Conservation (phyloP, 2,888 invertebrate genomes). For the Ectobius pallidus region DNA sequence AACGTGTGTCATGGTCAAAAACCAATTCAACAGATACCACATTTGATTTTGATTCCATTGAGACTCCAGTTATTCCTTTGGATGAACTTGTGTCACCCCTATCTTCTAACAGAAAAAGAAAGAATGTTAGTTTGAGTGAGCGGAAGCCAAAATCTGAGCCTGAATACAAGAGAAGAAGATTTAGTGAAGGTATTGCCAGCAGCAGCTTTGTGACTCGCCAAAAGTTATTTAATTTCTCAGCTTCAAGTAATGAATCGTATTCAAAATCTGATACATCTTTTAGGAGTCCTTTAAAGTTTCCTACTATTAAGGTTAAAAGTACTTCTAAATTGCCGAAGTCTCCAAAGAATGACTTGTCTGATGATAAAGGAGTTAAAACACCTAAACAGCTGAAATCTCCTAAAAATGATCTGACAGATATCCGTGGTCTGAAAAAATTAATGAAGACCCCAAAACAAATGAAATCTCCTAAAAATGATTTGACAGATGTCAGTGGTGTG, state of each 20-base stretch:
- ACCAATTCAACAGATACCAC: background rate
- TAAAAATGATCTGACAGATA: conserved; percentile 52
- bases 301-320: no score
- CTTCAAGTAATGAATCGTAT: no score
- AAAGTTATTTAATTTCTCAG: no score
- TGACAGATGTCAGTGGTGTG: conserved; percentile 47
- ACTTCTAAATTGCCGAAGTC: no score
- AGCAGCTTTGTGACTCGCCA: no score
- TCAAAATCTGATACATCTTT: no score
- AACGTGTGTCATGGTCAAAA: background rate
- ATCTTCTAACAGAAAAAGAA: conserved; percentile 2
- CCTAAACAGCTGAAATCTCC: conserved; percentile 51
- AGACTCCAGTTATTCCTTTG: conserved; percentile 33
- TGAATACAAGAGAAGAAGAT: background rate
- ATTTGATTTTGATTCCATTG: conserved; percentile 38
- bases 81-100: conserved; percentile 37
- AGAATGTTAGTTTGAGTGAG: background rate
- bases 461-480: conserved; percentile 49
- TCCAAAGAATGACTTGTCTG: conserved; percentile 41
- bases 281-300: no score
- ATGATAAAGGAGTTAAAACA: conserved; percentile 47
- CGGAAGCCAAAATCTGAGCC: background rate
- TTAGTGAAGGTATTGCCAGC: background rate
- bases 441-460: conserved; percentile 51
- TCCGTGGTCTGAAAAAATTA: conserved; percentile 51